Conservation (phyloP, 2,888 invertebrate genomes). For the Mythimna albipuncta region DNA sequence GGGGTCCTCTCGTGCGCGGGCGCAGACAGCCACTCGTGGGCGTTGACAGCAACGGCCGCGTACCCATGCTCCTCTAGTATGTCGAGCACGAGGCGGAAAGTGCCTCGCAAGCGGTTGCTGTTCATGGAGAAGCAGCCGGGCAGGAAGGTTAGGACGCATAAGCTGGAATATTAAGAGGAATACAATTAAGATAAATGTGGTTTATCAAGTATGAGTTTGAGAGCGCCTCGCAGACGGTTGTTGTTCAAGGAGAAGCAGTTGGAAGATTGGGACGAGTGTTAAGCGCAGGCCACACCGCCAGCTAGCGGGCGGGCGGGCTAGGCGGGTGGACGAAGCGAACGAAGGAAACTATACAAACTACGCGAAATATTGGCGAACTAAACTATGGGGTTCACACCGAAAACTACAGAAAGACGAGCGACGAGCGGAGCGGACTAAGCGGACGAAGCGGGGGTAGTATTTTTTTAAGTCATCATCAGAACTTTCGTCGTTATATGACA, state of each 20-base stretch:
- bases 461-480: too few relatives aligned
- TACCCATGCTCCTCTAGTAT: conserved; percentile 90
- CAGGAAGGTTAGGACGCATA: conserved; percentile 90
- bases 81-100: conserved; percentile 87
- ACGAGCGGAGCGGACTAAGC: too few relatives aligned
- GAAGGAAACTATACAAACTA: too few relatives aligned
- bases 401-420: too few relatives aligned
- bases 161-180: conserved; percentile 82
- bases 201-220: not conserved
- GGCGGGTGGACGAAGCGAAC: too few relatives aligned
- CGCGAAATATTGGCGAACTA: too few relatives aligned
- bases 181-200: not conserved
- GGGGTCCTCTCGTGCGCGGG: conserved; percentile 91
- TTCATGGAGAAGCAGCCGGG: conserved; percentile 91
- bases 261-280: not conserved
- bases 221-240: not conserved
- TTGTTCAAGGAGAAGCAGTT: not conserved
- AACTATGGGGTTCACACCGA: too few relatives aligned
- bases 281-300: too few relatives aligned
- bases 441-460: too few relatives aligned
- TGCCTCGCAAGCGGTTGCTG: conserved; percentile 89
- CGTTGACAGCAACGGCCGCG: conserved; percentile 89
- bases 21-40: conserved; percentile 88
- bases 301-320: too few relatives aligned
- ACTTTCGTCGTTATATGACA: too few relatives aligned